Evolutionary conservation across 2,797 vertebrate species (phyloP).

Genomic region (Carduelis carduelis): DNA sequence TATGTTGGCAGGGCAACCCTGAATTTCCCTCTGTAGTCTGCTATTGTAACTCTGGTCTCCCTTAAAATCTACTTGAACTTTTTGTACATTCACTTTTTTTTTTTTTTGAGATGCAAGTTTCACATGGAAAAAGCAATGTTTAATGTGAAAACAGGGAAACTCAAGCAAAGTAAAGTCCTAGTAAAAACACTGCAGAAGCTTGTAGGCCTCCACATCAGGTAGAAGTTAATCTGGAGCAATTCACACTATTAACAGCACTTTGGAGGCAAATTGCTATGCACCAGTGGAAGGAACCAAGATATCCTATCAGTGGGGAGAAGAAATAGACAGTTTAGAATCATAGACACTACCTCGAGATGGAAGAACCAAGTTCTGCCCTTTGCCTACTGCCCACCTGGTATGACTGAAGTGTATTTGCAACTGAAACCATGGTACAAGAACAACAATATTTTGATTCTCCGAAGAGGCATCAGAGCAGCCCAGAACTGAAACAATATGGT

Average conservation of each 20-base stretch:
- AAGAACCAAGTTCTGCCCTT: background rate
- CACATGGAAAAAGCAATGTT: background rate
- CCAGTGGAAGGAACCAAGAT: background rate
- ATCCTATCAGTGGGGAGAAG: background rate
- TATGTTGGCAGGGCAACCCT: accelerated
- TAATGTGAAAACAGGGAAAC: background rate
- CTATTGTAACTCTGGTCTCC: background rate
- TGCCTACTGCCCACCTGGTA: background rate
- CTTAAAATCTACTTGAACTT: background rate
- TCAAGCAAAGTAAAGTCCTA: background rate
- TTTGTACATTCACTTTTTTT: background rate
- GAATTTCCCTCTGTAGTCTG: background rate
- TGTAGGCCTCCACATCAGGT: background rate
- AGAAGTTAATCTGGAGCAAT: background rate
- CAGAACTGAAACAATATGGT: background rate
- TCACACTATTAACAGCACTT: background rate
- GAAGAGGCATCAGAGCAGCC: background rate
- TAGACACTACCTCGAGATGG: background rate
- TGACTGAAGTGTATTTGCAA: background rate
- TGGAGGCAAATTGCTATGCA: background rate
- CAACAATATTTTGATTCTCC: background rate
- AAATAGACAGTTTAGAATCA: background rate
- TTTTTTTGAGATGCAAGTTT: background rate
- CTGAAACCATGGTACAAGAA: background rate
- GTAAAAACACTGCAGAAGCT: background rate